A percentile compares a stretch with the other conserved stretches of the same genome.
Evolutionary conservation across 2,113 vertebrate species (phyloP).

Genomic region (Macrotis lagotis): DNA sequence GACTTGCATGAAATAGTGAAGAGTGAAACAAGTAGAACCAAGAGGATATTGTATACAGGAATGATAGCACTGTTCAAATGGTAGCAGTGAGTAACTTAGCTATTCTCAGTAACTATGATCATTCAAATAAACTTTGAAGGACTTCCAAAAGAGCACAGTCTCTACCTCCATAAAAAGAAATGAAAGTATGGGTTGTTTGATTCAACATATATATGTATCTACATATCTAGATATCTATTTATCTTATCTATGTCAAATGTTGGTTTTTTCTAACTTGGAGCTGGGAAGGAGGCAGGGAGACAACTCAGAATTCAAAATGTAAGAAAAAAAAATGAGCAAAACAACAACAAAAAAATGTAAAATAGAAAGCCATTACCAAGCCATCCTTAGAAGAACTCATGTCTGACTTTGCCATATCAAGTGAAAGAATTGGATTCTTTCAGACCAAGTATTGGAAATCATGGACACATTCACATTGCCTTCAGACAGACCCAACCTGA

Average conservation of each 20-base stretch:
- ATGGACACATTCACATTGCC: constrained; percentile 48
- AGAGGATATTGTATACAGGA: not conserved
- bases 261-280: too few relatives aligned
- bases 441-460: constrained; percentile 20
- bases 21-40: not conserved
- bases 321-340: not conserved
- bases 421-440: constrained; percentile 11
- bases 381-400: not conserved
- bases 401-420: not conserved
- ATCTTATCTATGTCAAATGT: too few relatives aligned
- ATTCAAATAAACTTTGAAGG: not conserved
- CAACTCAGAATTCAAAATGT: not conserved
- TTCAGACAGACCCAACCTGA: constrained; percentile 36
- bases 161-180: not conserved
- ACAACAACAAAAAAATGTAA: not conserved
- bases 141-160: not conserved
- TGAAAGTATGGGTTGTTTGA: not conserved
- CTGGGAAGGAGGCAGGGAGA: not conserved
- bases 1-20: not conserved
- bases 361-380: not conserved
- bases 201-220: not conserved
- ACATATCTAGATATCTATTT: too few relatives aligned
- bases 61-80: not conserved
- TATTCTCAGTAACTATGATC: not conserved
- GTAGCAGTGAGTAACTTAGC: not conserved